A percentile compares a stretch with the other conserved stretches of the same genome.
phyloP scores from a whole-genome alignment of 1,140 invertebrate species.

The Diorhabda elongata region DNA sequence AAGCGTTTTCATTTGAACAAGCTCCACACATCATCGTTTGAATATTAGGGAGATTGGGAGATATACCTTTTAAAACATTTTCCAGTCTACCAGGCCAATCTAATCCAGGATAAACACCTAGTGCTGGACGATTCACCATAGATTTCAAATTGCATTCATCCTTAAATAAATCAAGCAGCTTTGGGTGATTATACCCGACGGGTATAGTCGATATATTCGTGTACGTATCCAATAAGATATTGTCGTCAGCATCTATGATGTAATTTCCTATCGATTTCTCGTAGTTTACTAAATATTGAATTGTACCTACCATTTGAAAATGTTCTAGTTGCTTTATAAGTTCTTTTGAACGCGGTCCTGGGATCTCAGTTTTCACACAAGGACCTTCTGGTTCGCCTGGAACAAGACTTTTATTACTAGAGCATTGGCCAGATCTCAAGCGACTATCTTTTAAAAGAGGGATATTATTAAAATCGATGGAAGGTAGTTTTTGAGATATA shows the following conservation, averaged over 20 bases:
- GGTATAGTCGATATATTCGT: constrained; percentile 97
- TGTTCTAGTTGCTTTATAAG: constrained; percentile 56
- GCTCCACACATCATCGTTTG: constrained; percentile 98
- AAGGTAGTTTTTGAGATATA: background rate
- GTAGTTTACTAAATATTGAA: constrained; percentile 93
- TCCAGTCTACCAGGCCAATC: constrained; percentile 79
- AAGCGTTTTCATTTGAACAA: constrained; percentile 94
- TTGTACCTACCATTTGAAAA: constrained; percentile 49
- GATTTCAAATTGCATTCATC: constrained; percentile 69
- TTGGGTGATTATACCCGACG: constrained; percentile 94
- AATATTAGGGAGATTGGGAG: constrained; percentile 67
- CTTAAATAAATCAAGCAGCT: constrained; percentile 70
- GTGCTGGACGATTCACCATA: constrained; percentile 88
- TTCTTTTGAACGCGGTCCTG: constrained; percentile 65
- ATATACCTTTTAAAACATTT: constrained; percentile 58
- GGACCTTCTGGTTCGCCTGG: constrained; percentile 61
- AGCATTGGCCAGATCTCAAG: background rate
- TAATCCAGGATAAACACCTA: constrained; percentile 83
- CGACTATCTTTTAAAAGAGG: background rate
- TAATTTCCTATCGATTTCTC: constrained; percentile 94
- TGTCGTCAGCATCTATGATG: constrained; percentile 91
- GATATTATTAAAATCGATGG: background rate
- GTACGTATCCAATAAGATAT: constrained; percentile 85
- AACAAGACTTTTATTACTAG: constrained; percentile 7
- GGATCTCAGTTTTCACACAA: constrained; percentile 59